These are phyloP conservation scores for Ia io DNA, from an alignment of 2,113 vertebrate species.

Conservation along the genomic window DNA sequence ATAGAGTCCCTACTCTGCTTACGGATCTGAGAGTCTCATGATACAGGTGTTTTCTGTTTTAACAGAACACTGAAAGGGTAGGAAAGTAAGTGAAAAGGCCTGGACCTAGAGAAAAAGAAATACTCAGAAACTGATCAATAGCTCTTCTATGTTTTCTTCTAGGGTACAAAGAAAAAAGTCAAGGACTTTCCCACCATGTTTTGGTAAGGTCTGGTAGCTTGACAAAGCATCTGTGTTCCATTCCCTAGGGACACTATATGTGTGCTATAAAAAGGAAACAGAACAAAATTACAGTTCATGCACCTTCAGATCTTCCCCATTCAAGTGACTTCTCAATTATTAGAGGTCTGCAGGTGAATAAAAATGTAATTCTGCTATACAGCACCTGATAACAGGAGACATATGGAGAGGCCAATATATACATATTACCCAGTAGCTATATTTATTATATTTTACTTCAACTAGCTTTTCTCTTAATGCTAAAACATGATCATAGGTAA, in stretches of 20 bases:
- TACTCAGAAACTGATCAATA: neutral
- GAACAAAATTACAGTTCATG: neutral
- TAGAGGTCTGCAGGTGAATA: neutral
- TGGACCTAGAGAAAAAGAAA: neutral
- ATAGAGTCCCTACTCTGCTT: neutral
- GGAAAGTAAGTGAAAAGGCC: neutral
- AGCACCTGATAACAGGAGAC: conserved; percentile 17
- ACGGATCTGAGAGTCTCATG: neutral
- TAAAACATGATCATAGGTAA: conserved; percentile 46
- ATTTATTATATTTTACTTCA: conserved; percentile 57
- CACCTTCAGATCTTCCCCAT: neutral
- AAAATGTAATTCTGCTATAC: conserved; percentile 46
- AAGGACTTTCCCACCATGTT: neutral
- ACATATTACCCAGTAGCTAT: conserved; percentile 7
- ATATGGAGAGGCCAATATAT: neutral
- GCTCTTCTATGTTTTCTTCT: neutral
- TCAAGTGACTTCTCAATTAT: conserved; percentile 29
- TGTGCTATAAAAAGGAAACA: neutral
- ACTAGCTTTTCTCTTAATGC: conserved; percentile 53
- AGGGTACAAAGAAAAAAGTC: neutral
- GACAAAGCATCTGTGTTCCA: neutral
- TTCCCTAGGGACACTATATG: neutral
- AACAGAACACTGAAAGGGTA: neutral
- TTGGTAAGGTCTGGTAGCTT: neutral
- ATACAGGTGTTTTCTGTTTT: neutral